phyloP scores from a whole-genome alignment of 2,113 vertebrate species.

The Nerophis lumbriciformis region DNA sequence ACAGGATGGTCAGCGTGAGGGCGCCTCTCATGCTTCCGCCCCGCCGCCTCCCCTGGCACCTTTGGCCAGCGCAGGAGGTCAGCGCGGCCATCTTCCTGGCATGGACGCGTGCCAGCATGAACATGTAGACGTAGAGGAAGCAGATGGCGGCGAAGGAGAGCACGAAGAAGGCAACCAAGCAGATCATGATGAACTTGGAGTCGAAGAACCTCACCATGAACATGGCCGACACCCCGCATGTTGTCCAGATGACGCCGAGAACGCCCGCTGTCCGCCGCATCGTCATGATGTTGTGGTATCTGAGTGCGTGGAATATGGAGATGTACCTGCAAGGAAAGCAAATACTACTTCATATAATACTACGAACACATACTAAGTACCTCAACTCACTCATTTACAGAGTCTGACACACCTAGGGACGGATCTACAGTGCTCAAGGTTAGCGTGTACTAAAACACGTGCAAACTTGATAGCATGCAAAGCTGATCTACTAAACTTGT shows the following conservation, averaged over 20 bases:
- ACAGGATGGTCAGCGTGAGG: conserved; percentile 85
- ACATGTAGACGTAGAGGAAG: conserved; percentile 90
- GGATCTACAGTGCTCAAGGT: too few relatives aligned
- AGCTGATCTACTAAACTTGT: too few relatives aligned
- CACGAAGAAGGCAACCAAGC: conserved; percentile 80
- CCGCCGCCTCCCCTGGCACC: conserved; percentile 27
- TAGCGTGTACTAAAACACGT: too few relatives aligned
- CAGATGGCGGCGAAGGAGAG: conserved; percentile 81
- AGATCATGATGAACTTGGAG: conserved; percentile 75
- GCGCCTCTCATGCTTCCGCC: conserved; percentile 80
- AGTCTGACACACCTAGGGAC: too few relatives aligned
- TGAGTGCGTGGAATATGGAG: conserved; percentile 88
- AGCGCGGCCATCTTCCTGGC: conserved; percentile 77
- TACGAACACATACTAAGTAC: background rate
- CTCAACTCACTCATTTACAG: too few relatives aligned
- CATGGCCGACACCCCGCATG: conserved; percentile 75
- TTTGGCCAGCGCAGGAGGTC: conserved; percentile 44
- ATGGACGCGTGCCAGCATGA: conserved; percentile 84
- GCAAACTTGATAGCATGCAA: too few relatives aligned
- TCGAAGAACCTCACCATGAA: conserved; percentile 81
- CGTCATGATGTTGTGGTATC: conserved; percentile 90
- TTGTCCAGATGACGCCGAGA: conserved; percentile 76
- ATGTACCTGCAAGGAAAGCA: conserved; percentile 71
- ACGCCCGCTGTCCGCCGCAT: conserved; percentile 66
- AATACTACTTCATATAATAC: background rate